Conservation (phyloP, 1,140 invertebrate species). For the Bombus ignitus region DNA sequence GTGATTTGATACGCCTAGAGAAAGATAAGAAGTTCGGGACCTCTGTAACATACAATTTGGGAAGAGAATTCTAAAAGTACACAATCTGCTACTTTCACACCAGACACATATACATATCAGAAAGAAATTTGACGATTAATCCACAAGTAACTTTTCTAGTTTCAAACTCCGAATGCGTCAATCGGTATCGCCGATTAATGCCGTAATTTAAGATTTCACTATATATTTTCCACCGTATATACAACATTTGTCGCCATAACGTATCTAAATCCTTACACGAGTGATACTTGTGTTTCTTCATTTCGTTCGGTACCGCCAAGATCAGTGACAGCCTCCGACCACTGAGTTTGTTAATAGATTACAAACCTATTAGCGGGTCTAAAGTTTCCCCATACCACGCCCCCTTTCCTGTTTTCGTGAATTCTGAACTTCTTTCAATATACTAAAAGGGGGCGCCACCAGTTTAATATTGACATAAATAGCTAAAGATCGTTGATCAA, state of each 20-base stretch:
- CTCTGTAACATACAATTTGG: neutral
- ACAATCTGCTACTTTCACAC: neutral
- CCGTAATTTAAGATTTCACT: neutral
- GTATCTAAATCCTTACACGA: neutral
- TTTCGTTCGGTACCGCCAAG: neutral
- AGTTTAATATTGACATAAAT: neutral
- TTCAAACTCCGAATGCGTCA: neutral
- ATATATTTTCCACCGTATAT: neutral
- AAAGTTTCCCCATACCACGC: neutral
- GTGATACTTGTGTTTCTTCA: neutral
- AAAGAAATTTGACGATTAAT: neutral
- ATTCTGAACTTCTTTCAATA: neutral
- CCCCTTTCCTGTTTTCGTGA: constrained; percentile 4
- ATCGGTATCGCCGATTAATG: neutral
- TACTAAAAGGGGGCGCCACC: constrained; percentile 1
- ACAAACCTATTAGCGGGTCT: constrained; percentile 19
- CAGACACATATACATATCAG: too few relatives aligned
- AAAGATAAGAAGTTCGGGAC: neutral
- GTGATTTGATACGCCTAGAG: neutral
- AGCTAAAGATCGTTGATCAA: constrained; percentile 18
- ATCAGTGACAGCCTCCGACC: neutral
- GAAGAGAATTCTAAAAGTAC: neutral
- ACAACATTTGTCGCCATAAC: neutral
- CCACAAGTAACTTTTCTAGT: neutral
- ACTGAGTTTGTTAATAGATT: constrained; percentile 32